Conservation (phyloP, 2,888 invertebrate species). For the Drosophila prolongata region DNA sequence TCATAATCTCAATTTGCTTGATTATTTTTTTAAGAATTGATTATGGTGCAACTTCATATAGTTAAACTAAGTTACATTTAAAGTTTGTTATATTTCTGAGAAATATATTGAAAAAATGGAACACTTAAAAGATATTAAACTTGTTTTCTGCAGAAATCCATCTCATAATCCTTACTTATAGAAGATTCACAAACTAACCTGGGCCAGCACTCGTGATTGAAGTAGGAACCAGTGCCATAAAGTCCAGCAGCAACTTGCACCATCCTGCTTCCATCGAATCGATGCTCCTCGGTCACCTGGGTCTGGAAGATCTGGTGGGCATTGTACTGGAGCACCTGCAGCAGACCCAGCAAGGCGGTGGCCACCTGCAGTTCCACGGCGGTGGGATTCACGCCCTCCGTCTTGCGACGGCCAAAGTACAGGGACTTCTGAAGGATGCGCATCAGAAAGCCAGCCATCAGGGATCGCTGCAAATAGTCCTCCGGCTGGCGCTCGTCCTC, state of each 20-base stretch:
- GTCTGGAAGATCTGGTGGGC: conserved; percentile 93
- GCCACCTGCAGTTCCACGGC: conserved; percentile 87
- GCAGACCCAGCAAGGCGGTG: conserved; percentile 88
- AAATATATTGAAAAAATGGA: too few relatives aligned
- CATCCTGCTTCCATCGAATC: conserved; percentile 82
- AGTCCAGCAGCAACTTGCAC: conserved; percentile 87
- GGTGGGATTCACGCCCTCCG: conserved; percentile 84
- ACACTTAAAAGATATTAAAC: too few relatives aligned
- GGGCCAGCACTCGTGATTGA: conserved; percentile 94
- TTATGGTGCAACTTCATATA: too few relatives aligned
- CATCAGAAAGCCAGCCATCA: conserved; percentile 91
- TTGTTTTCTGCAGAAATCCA: too few relatives aligned
- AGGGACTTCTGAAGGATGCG: conserved; percentile 89
- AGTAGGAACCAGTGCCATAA: conserved; percentile 91
- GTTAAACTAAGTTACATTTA: too few relatives aligned
- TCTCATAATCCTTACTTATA: too few relatives aligned
- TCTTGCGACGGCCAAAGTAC: conserved; percentile 86
- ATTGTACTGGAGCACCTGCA: conserved; percentile 93
- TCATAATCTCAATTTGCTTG: too few relatives aligned
- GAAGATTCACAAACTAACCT: conserved; percentile 21
- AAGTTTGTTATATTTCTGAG: too few relatives aligned
- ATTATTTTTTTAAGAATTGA: too few relatives aligned
- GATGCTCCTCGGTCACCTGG: conserved; percentile 85
- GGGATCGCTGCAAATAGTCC: conserved; percentile 90
- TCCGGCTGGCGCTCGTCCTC: conserved; percentile 86